A percentile compares a stretch with the other conserved stretches of the same genome.
These are phyloP conservation scores for Pelusios castaneus DNA, from an alignment of 2,113 vertebrate species.

Conservation along the genomic window DNA sequence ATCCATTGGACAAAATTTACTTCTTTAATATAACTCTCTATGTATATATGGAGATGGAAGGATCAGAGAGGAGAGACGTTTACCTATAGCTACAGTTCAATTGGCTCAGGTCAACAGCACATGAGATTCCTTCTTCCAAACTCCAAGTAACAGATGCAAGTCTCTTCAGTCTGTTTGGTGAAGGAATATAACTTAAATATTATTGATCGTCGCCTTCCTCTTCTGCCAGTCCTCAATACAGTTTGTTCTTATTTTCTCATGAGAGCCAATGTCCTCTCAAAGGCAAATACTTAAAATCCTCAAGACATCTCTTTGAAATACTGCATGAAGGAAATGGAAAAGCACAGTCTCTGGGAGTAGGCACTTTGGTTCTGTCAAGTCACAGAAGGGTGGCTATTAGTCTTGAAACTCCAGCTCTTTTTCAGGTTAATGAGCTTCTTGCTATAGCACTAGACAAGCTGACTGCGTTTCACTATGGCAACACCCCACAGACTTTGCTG, in stretches of 20 bases:
- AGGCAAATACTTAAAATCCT: constrained; percentile 44
- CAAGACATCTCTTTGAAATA: constrained; percentile 66
- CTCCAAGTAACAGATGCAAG: constrained; percentile 78
- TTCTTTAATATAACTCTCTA: constrained; percentile 80
- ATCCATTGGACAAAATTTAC: constrained; percentile 81
- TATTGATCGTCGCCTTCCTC: constrained; percentile 41
- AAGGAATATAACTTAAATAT: constrained; percentile 51
- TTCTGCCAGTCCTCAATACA: constrained; percentile 15
- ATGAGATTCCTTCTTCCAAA: constrained; percentile 57
- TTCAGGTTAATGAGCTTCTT: constrained; percentile 45
- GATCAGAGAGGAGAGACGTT: constrained; percentile 42
- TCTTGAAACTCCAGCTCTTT: not conserved
- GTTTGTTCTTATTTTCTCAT: constrained; percentile 25
- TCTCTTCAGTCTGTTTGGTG: constrained; percentile 63
- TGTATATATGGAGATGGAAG: constrained; percentile 19
- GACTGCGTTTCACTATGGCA: constrained; percentile 32
- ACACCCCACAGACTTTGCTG: constrained; percentile 14
- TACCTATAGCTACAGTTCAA: constrained; percentile 76
- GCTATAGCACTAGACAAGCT: constrained; percentile 44
- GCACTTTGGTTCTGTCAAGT: not conserved
- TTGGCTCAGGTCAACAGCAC: constrained; percentile 81
- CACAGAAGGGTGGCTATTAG: not conserved
- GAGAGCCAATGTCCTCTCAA: constrained; percentile 31
- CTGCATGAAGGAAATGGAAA: constrained; percentile 63
- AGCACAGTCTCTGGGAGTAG: not conserved